Evolutionary conservation across 2,113 vertebrate species (phyloP).

Genomic region (Psilopogon haemacephalus): DNA sequence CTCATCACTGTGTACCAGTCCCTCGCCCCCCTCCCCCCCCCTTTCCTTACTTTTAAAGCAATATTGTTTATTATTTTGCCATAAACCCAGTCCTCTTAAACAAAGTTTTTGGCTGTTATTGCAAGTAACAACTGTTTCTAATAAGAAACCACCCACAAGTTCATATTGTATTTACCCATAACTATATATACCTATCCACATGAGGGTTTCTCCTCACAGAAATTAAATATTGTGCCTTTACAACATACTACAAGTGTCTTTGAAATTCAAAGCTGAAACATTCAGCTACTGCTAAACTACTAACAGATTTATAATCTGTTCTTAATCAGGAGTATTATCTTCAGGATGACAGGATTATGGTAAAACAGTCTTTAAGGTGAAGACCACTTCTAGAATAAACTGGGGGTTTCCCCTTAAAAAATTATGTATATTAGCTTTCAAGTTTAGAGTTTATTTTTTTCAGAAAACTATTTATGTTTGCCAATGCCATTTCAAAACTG

Average conservation of each 20-base stretch:
- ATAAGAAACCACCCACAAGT: background rate
- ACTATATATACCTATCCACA: background rate
- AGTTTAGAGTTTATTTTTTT: background rate
- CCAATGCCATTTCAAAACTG: background rate
- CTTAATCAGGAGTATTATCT: background rate
- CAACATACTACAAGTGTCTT: background rate
- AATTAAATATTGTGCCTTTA: background rate
- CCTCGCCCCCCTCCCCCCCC: no score
- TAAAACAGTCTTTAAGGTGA: background rate
- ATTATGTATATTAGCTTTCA: background rate
- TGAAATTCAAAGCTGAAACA: background rate
- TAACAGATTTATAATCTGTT: background rate
- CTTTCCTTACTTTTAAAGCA: background rate
- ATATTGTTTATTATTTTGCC: background rate
- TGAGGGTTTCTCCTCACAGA: background rate
- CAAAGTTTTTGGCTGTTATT: background rate
- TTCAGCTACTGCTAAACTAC: background rate
- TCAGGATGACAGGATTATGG: background rate
- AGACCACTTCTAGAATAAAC: background rate
- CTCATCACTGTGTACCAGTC: no score
- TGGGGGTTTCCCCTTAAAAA: background rate
- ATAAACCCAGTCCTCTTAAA: background rate
- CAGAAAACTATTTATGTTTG: background rate
- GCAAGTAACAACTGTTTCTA: background rate
- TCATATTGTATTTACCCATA: background rate